Base-by-base conservation (phyloP, 2,888 invertebrate species). In the Drosophila recens region DNA sequence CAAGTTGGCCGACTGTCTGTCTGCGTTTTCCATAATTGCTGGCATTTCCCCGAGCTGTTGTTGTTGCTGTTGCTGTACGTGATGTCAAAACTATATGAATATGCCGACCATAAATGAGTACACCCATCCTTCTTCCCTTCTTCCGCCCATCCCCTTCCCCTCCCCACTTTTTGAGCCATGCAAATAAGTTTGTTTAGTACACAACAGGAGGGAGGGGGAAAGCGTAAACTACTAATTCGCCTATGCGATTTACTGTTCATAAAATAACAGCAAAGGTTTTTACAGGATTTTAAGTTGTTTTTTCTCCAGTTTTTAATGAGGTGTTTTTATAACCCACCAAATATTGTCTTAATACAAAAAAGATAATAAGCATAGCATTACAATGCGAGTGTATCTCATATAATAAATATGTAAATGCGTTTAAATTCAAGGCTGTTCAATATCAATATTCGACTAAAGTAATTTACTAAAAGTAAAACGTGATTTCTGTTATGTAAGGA, bases 11-110 rank as follows among this genome's bases (percentile, higher is more conserved):
- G 59, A 56, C 78, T 63, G 67, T 67, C 67, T 72, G 74, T 74
- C 78, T 72, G 75, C 33, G 66, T 61, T 52, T 36, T 43, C 63
- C 72, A 67, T 79, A 79, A 75, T 78, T 79, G 72, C 67, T 75
- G 64, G 54, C 57, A 51, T 56, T 57, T 34, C 9, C 42, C 36
- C 27, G 45, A 45, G 23, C 15, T 45, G 33, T 17, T 34, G 45
- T 11, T 49, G 58, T 48, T 67, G 59, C 30, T 65, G 64, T 73
- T 67, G 59, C 33, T 65, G 64, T 73, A 79, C 73, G 64, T 75
- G 75, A 72, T 74, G 66, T 75, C 80, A 80, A 79, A 85, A 82
- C 81, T 82, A 75, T 81, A 82, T 82, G 70, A 82, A 82, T 82
- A 82, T 75, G 70, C 79, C 67, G 48, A 17, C 45, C 52, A 71